These are phyloP conservation scores for Digitonthophagus gazella DNA, from an alignment of 2,888 invertebrate genomes.

Conservation along the genomic window DNA sequence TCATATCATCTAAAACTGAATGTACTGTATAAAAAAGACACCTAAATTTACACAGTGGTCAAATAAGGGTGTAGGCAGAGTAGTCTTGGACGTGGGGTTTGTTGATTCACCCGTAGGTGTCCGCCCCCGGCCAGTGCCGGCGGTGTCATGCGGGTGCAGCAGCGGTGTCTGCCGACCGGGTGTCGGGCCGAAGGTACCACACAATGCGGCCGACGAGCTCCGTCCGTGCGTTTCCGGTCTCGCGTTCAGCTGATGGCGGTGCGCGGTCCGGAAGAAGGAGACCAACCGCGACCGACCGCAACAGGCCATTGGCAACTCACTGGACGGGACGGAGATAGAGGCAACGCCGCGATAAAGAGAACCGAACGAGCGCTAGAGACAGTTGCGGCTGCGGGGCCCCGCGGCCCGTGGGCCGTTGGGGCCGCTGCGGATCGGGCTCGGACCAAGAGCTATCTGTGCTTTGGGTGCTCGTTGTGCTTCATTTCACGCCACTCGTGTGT, in stretches of 20 bases:
- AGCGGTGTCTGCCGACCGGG: conserved; percentile 52
- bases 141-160: conserved; percentile 44
- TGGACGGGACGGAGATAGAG: conserved; percentile 29
- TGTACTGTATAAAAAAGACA: neutral
- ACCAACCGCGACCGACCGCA: conserved; percentile 57
- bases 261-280: conserved; percentile 83
- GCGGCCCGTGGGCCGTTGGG: conserved; percentile 35
- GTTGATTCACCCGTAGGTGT: too few relatives aligned
- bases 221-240: conserved; percentile 48
- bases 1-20: neutral
- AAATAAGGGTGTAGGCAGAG: neutral
- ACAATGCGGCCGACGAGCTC: conserved; percentile 38
- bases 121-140: neutral
- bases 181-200: conserved; percentile 46
- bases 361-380: conserved; percentile 31
- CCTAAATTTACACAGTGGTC: neutral
- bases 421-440: conserved; percentile 42
- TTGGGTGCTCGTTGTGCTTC: conserved; percentile 36
- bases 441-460: conserved; percentile 49
- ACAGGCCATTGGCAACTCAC: conserved; percentile 38
- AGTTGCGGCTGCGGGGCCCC: conserved; percentile 46
- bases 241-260: conserved; percentile 60
- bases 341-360: neutral
- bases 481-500: conserved; percentile 20
- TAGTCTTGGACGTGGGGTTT: neutral